phyloP scores from a whole-genome alignment of 2,888 invertebrate species.

The Coecobrya sp. region DNA sequence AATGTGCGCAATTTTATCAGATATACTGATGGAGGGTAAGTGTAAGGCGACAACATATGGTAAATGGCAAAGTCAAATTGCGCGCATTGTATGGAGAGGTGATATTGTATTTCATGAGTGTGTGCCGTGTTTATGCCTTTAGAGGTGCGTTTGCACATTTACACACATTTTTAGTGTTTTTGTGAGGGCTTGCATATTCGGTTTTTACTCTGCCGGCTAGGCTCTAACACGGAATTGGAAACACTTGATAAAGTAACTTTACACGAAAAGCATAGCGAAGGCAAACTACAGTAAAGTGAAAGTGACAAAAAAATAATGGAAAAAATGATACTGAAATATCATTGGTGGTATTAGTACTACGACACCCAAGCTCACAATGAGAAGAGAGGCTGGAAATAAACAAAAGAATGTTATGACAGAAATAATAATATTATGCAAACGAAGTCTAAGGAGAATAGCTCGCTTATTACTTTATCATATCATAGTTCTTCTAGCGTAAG shows the following conservation, averaged over 20 bases:
- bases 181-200: too few relatives aligned
- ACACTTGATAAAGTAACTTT: too few relatives aligned
- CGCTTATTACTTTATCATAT: background rate
- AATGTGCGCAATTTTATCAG: slow-evolving; percentile 31
- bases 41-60: background rate
- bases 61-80: slow-evolving; percentile 41
- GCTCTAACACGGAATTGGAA: too few relatives aligned
- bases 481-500: background rate
- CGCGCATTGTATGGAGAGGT: background rate
- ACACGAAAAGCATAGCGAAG: too few relatives aligned
- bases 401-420: background rate
- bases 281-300: too few relatives aligned
- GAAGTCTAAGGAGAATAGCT: slow-evolving; percentile 8
- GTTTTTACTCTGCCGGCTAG: too few relatives aligned
- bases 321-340: slow-evolving; percentile 5
- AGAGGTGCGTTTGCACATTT: slow-evolving; percentile 12
- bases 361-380: background rate
- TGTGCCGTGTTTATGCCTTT: background rate
- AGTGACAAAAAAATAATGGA: background rate
- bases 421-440: slow-evolving; percentile 44
- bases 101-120: background rate
- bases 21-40: background rate
- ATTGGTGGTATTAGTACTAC: background rate
- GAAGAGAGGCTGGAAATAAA: background rate
- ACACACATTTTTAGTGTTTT: too few relatives aligned